phyloP scores from a whole-genome alignment of 2,113 vertebrate species.

The Turnix velox region DNA sequence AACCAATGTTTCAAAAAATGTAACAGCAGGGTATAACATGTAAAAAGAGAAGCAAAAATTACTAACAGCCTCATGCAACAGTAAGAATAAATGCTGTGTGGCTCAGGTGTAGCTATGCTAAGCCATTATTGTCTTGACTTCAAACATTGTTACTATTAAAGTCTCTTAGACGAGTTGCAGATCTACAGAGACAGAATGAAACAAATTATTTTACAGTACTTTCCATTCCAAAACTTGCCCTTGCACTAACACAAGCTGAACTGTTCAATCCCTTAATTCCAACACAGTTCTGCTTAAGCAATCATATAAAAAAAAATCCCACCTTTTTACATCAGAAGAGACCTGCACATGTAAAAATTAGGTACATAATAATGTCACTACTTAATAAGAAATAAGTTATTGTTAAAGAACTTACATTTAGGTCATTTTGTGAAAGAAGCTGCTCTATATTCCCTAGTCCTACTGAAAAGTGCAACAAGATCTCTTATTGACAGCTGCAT shows the following conservation, averaged over 20 bases:
- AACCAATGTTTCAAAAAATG: background rate
- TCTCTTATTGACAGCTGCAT: conserved; percentile 60
- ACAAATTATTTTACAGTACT: background rate
- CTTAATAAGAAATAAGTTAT: background rate
- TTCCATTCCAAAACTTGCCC: background rate
- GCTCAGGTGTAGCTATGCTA: background rate
- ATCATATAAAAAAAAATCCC: background rate
- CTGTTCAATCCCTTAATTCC: conserved; percentile 13
- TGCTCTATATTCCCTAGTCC: background rate
- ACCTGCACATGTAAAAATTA: background rate
- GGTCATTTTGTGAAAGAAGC: background rate
- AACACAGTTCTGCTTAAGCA: background rate
- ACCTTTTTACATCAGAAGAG: background rate
- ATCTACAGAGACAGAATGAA: background rate
- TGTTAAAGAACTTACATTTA: background rate
- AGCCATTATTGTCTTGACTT: background rate
- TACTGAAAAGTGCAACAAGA: conserved; percentile 23
- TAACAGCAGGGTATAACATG: background rate
- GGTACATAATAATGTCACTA: background rate
- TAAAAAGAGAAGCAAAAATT: background rate
- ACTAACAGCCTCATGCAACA: background rate
- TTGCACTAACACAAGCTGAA: conserved; percentile 16
- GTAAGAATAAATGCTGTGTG: background rate
- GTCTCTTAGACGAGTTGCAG: background rate
- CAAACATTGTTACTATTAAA: background rate